These are phyloP conservation scores for Hypsopygia costalis DNA, from an alignment of 2,888 invertebrate genomes.

Conservation along the genomic window DNA sequence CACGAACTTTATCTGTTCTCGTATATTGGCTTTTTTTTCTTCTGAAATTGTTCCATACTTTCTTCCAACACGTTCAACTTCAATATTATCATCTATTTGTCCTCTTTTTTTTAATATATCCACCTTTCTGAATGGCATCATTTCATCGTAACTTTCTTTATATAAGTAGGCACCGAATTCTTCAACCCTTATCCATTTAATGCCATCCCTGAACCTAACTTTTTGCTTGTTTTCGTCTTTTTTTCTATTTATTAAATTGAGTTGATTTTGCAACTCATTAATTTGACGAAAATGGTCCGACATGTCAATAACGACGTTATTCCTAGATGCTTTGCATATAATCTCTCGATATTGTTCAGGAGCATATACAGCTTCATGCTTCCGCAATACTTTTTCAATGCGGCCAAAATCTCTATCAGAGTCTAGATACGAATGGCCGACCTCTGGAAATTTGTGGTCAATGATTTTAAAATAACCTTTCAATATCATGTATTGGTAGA, in stretches of 20 bases:
- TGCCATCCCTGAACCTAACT: constrained; percentile 24
- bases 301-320: constrained; percentile 15
- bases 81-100: constrained; percentile 9
- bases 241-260: too few relatives aligned
- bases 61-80: constrained; percentile 9
- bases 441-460: constrained; percentile 38
- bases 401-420: constrained; percentile 36
- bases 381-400: constrained; percentile 32
- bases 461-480: constrained; percentile 29
- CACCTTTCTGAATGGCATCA: constrained; percentile 16
- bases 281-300: too few relatives aligned
- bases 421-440: constrained; percentile 35
- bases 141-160: constrained; percentile 19
- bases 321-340: constrained; percentile 9
- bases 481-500: constrained; percentile 10
- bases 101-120: constrained; percentile 16
- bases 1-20: constrained; percentile 14
- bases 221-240: constrained; percentile 10
- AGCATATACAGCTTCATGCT: constrained; percentile 24
- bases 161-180: constrained; percentile 20
- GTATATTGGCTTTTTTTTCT: constrained; percentile 16
- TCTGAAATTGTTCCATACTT: constrained; percentile 18
- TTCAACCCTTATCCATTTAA: constrained; percentile 27
- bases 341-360: constrained; percentile 31
- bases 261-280: too few relatives aligned